Percentiles rank a stretch among this genome's conserved stretches.
phyloP scores from a whole-genome alignment of 2,113 vertebrate genomes.

The Ondatra zibethicus region DNA sequence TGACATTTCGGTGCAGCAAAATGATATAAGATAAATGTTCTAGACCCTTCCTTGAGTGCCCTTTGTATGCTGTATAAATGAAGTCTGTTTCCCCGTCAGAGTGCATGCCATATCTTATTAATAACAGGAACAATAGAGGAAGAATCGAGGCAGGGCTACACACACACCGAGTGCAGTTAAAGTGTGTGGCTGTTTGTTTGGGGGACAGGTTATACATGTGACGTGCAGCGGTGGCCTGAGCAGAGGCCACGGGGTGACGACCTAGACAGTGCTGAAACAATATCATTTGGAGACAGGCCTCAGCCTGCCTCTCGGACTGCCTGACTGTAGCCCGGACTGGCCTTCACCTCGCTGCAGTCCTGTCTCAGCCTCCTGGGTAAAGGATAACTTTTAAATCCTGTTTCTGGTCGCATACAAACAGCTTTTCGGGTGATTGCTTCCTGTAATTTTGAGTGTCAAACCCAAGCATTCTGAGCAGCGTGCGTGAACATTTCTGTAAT shows the following conservation, averaged over 20 bases:
- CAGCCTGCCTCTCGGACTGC: too few species aligned
- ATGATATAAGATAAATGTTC: accelerated
- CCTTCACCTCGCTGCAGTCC: neutral
- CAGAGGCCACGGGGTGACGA: neutral
- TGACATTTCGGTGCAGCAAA: accelerated
- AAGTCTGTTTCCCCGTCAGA: neutral
- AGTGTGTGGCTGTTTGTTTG: accelerated
- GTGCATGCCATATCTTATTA: neutral
- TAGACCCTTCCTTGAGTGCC: neutral
- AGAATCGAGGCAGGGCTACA: accelerated
- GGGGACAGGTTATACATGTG: accelerated
- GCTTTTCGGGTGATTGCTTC: neutral
- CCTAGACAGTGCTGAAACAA: neutral
- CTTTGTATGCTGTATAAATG: accelerated
- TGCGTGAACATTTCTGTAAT: neutral
- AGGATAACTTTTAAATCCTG: neutral
- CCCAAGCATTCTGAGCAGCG: neutral
- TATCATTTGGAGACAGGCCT: neutral
- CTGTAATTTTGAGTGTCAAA: neutral
- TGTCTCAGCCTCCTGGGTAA: neutral
- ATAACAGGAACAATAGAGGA: neutral
- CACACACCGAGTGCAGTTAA: neutral
- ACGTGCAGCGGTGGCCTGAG: accelerated
- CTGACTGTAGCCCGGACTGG: neutral
- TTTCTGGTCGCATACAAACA: neutral